Evolutionary conservation across 2,888 invertebrate species (phyloP), one percentile per base, ranked within the genome.

Genomic region (Pyrrhosoma nymphula): DNA sequence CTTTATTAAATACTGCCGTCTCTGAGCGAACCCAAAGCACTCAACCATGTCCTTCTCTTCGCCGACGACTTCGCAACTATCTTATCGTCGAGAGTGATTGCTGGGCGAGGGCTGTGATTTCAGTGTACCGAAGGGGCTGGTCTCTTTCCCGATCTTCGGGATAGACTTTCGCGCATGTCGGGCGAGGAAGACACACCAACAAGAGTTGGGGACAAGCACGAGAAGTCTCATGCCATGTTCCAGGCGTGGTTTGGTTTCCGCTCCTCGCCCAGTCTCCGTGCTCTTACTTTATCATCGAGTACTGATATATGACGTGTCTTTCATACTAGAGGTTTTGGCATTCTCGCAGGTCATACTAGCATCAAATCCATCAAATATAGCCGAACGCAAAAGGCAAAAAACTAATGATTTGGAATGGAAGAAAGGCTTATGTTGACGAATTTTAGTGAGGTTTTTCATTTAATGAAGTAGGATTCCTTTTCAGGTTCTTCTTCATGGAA

Each of bases 71-170:
- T 82, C 30, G 16, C 30, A 26, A 10, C 35, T 82, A 35, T 82
- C 82, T 69, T 82, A 82, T 82, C 82, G 30, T 82, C 12, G 2
- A 82, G 82, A 14, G 16, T 18, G 35, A 82, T 35, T 82, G 82
- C 16, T 82, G 82, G 82, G 35, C 82, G 82, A 82, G 82, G 35
- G 82, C 12, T 35, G 82, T 82, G 82, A 82, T 82, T 82, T 82
- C 82, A 35, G 82, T 82, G 82, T 82, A 82, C 82, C n/a, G 30
- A 82, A 82, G 18, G 82, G 82, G 82, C 82, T 18, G 82, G 82
- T 82, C 82, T 35, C 82, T 82, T 30, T 82, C 0, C 47, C 35
- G 35, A 82, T 30, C 35, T 35, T 82, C 35, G 14, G 35, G 30
- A 26, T 20, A 20, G 10, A 26, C 82, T 82, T 82, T 82, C 16